These are phyloP conservation scores for Agonopterix subpropinquella DNA, from an alignment of 2,888 invertebrate genomes.

Conservation along the genomic window DNA sequence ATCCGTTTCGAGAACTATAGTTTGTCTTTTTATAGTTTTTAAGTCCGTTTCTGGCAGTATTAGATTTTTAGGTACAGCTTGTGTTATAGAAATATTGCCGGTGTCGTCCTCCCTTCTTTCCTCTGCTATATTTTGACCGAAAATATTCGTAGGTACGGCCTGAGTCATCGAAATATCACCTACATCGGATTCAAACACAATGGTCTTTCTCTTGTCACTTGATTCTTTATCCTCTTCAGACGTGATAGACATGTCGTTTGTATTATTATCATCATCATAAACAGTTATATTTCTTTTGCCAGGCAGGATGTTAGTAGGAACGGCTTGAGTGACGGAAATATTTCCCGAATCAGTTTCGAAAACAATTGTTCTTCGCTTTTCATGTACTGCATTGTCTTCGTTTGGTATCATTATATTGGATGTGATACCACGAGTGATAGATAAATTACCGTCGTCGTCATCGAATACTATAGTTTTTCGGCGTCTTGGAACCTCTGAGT, in stretches of 20 bases:
- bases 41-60: background rate
- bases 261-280: too few species aligned
- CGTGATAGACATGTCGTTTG: too few species aligned
- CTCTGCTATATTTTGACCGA: background rate
- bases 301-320: background rate
- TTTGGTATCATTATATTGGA: conserved; percentile 9
- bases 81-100: conserved; percentile 26
- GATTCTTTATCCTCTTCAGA: too few species aligned
- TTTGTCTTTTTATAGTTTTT: conserved; percentile 12
- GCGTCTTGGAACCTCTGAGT: background rate
- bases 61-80: conserved; percentile 17
- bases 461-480: conserved; percentile 20
- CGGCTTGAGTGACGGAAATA: background rate
- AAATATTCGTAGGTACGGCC: too few species aligned
- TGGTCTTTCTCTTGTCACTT: too few species aligned
- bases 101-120: background rate
- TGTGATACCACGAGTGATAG: conserved; percentile 23
- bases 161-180: too few species aligned
- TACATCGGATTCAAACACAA: too few species aligned
- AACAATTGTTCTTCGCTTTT: conserved; percentile 17
- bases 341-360: conserved; percentile 7
- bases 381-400: too few species aligned
- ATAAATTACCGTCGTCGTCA: conserved; percentile 21
- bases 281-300: background rate
- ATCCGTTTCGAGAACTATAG: conserved; percentile 17